These are phyloP conservation scores for Lepus townsendii DNA, from an alignment of 2,797 vertebrate species.

Conservation along the genomic window DNA sequence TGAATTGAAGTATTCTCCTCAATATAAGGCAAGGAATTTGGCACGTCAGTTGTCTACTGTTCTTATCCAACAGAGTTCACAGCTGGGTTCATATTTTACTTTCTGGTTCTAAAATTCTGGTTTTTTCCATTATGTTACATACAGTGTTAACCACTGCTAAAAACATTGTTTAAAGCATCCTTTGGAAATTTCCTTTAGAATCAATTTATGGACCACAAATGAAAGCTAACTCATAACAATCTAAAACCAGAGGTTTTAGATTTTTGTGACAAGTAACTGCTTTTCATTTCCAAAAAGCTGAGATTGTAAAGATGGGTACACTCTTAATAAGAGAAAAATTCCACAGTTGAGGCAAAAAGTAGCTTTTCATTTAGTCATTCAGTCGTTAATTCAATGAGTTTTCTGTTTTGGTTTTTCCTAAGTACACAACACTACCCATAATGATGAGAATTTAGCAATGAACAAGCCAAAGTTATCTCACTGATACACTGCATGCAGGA, in stretches of 20 bases:
- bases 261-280: constrained; percentile 23
- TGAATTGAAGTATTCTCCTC: not conserved
- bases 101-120: constrained; percentile 26
- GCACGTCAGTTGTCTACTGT: constrained; percentile 7
- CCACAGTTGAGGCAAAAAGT: not conserved
- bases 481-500: not conserved
- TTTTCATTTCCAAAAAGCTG: constrained; percentile 26
- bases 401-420: not conserved
- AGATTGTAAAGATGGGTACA: constrained; percentile 1
- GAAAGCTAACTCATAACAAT: constrained; percentile 7
- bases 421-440: not conserved
- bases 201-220: not conserved
- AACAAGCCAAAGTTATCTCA: constrained; percentile 13
- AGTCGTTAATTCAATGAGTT: not conserved
- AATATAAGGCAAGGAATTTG: constrained; percentile 25
- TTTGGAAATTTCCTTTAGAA: constrained; percentile 46
- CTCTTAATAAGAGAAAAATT: constrained; percentile 9
- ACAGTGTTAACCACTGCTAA: not conserved
- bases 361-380: not conserved
- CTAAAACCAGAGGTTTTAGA: not conserved
- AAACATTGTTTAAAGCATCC: constrained; percentile 10
- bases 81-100: constrained; percentile 28
- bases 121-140: not conserved
- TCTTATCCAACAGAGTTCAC: not conserved
- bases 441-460: constrained; percentile 4